Conservation (phyloP, 2,797 vertebrate species). For the Danio jaintianensis region DNA sequence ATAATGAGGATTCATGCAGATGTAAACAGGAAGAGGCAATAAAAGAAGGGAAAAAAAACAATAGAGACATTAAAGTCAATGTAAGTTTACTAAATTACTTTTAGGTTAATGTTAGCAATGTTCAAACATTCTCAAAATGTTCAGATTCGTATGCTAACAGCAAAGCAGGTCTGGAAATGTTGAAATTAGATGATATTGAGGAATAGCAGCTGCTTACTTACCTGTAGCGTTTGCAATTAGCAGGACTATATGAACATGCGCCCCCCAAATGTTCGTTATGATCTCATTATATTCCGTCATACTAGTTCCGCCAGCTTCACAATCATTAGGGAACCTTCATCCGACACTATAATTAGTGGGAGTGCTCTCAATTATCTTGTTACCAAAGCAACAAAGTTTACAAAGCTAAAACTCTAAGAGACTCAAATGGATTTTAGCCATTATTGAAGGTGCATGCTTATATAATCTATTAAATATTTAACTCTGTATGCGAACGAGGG, state of each 20-base stretch:
- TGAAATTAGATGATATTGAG: background rate
- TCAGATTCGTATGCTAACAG: background rate
- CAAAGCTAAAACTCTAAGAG: background rate
- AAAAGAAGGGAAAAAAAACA: conserved; percentile 14
- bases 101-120: background rate
- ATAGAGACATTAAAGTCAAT: background rate
- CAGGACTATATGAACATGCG: background rate
- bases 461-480: background rate
- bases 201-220: conserved; percentile 11
- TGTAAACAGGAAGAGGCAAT: conserved; percentile 1
- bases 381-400: conserved; percentile 18
- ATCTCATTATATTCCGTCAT: conserved; percentile 12
- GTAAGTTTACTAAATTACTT: conserved; percentile 22
- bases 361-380: background rate
- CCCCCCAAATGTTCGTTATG: conserved; percentile 20
- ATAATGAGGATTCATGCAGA: conserved; percentile 34
- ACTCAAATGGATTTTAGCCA: conserved; percentile 1
- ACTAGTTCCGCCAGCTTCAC: background rate
- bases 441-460: conserved; percentile 5
- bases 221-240: background rate
- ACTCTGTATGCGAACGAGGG: background rate
- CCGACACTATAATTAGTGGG: conserved; percentile 17
- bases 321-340: conserved; percentile 3
- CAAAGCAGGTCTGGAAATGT: background rate
- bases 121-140: background rate